These are phyloP conservation scores for Emydura subglobosa DNA, from an alignment of 2,113 vertebrate genomes.

Conservation along the genomic window DNA sequence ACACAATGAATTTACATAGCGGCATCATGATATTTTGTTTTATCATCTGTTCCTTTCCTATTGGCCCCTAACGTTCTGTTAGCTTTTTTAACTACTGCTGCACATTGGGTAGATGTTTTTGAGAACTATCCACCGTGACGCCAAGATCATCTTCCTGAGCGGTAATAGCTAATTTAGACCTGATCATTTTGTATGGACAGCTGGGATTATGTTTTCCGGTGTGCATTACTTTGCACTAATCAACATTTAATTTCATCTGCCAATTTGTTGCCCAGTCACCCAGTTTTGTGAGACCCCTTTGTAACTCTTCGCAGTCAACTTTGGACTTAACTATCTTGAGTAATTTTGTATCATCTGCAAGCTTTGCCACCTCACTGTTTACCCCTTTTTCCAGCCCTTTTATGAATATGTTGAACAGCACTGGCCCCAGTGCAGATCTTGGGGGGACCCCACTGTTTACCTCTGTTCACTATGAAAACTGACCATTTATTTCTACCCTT, in stretches of 20 bases:
- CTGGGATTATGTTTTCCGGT: not conserved
- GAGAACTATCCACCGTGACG: not conserved
- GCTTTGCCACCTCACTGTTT: not conserved
- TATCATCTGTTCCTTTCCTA: not conserved
- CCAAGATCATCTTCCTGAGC: not conserved
- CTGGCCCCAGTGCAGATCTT: not conserved
- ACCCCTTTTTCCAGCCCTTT: not conserved
- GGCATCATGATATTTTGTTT: not conserved
- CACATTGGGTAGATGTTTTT: not conserved
- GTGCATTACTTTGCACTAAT: not conserved
- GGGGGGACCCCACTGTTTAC: not conserved
- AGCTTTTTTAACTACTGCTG: not conserved
- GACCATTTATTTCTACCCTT: not conserved
- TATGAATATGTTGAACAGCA: not conserved
- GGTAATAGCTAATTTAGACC: not conserved
- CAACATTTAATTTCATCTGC: not conserved
- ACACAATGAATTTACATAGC: not conserved
- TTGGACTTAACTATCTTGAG: not conserved
- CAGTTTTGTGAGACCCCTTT: not conserved
- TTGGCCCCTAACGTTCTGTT: not conserved
- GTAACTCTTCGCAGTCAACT: not conserved
- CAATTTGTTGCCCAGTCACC: not conserved
- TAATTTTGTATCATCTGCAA: not conserved
- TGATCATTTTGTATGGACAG: not conserved
- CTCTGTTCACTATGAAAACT: not conserved